These are phyloP conservation scores for Seira musarum DNA, from an alignment of 2,888 invertebrate species.

Conservation along the genomic window DNA sequence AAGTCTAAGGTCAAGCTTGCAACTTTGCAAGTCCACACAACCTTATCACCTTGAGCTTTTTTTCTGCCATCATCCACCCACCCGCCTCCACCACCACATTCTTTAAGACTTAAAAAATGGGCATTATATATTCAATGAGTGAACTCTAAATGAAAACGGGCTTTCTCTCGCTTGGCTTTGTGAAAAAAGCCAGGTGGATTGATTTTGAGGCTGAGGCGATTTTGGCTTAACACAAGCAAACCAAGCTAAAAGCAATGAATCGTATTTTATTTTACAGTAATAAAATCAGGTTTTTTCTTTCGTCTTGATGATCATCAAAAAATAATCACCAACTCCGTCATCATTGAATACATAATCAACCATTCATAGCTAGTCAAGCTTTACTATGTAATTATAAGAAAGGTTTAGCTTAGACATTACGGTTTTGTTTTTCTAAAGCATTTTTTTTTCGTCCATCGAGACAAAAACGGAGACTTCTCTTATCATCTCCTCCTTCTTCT, in stretches of 20 bases:
- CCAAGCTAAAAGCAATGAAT: conserved; percentile 15
- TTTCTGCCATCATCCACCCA: background rate
- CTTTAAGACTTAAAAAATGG: background rate
- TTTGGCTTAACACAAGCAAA: no score
- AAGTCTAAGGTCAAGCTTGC: no score
- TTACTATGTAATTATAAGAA: background rate
- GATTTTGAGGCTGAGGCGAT: background rate
- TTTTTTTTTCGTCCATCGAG: background rate
- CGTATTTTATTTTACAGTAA: conserved; percentile 38
- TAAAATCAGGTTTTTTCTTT: conserved; percentile 52
- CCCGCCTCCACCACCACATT: background rate
- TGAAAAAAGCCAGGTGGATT: background rate
- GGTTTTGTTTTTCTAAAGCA: background rate
- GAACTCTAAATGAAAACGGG: background rate
- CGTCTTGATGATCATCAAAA: conserved; percentile 5
- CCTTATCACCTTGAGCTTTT: no score
- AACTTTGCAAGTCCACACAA: no score
- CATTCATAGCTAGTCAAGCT: background rate
- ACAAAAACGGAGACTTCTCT: background rate
- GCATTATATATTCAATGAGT: background rate
- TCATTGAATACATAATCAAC: background rate
- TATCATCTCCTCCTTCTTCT: background rate
- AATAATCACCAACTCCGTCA: background rate
- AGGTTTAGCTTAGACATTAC: background rate
- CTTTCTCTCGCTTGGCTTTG: background rate